Percentiles rank a stretch among this genome's conserved stretches.
phyloP scores from a whole-genome alignment of 1,140 invertebrate genomes.

The Drosophila setifemur region DNA sequence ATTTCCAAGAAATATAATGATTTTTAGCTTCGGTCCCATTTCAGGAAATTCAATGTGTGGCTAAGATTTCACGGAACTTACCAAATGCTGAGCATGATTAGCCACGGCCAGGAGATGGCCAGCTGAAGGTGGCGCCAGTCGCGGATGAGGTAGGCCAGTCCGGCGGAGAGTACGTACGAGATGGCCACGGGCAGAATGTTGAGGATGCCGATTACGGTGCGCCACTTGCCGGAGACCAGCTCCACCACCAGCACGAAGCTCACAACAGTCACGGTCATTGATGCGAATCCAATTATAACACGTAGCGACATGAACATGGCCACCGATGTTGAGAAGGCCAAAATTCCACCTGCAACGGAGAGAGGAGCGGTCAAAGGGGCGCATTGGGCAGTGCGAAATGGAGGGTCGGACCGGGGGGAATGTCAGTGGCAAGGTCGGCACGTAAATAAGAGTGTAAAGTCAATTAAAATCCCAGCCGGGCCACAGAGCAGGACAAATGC shows the following conservation, averaged over 20 bases:
- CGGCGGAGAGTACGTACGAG: conserved; percentile 88
- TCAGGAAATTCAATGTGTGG: neutral
- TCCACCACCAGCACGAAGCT: conserved; percentile 89
- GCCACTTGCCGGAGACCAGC: conserved; percentile 88
- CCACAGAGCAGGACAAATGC: conserved; percentile 44
- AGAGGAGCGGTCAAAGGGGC: neutral
- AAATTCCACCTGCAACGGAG: conserved; percentile 83
- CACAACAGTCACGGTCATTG: conserved; percentile 87
- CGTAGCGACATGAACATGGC: conserved; percentile 86
- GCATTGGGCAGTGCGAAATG: conserved; percentile 2
- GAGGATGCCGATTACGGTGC: conserved; percentile 88
- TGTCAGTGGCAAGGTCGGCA: conserved; percentile 75
- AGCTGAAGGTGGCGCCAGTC: conserved; percentile 89
- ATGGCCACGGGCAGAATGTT: conserved; percentile 88
- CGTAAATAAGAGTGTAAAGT: conserved; percentile 76
- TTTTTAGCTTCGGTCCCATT: no score
- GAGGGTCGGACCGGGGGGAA: conserved; percentile 28
- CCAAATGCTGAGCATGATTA: conserved; percentile 86
- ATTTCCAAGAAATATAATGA: no score
- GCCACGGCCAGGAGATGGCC: conserved; percentile 87
- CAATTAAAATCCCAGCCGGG: conserved; percentile 65
- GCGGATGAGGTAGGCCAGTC: conserved; percentile 86
- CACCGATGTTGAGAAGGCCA: conserved; percentile 86
- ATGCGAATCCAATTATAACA: conserved; percentile 87
- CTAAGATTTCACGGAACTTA: conserved; percentile 70